Conservation (phyloP, 1,140 invertebrate species). For the Ceratosolen fusciceps region DNA sequence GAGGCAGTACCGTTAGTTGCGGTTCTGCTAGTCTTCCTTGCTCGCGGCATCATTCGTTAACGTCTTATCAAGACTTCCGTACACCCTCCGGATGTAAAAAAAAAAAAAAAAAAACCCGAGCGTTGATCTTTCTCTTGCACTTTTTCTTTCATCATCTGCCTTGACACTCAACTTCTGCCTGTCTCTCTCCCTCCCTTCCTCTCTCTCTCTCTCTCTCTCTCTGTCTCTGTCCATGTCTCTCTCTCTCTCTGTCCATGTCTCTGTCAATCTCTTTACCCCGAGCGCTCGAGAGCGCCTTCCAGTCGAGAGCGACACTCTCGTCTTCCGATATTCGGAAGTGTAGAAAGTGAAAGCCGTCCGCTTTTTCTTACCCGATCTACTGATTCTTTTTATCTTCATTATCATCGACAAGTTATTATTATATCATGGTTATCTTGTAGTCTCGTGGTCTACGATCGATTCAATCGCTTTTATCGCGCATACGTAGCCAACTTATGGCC, state of each 20-base stretch:
- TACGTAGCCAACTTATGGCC: too few relatives aligned
- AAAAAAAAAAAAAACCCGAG: slow-evolving; percentile 49
- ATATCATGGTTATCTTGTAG: too few relatives aligned
- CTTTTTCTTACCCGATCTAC: background rate
- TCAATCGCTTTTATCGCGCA: too few relatives aligned
- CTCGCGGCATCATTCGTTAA: slow-evolving; percentile 63
- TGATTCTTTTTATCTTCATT: background rate
- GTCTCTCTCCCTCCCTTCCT: too few relatives aligned
- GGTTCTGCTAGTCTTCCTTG: slow-evolving; percentile 47
- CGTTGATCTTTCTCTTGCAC: slow-evolving; percentile 44
- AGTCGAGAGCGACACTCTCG: background rate
- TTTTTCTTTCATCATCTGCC: slow-evolving; percentile 5
- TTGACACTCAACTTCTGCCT: too few relatives aligned
- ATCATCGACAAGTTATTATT: too few relatives aligned
- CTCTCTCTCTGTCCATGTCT: too few relatives aligned
- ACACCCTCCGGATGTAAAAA: too few relatives aligned
- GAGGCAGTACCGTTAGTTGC: too few relatives aligned
- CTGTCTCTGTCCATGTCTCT: too few relatives aligned
- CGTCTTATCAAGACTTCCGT: slow-evolving; percentile 59
- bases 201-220: too few relatives aligned
- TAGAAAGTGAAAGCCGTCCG: background rate
- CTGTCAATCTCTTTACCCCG: background rate
- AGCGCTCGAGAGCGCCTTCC: slow-evolving; percentile 19
- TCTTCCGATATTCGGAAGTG: background rate
- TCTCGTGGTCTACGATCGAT: too few relatives aligned